These are phyloP conservation scores for Dorcus parallelipipedus DNA, from an alignment of 2,888 invertebrate species.

Conservation along the genomic window DNA sequence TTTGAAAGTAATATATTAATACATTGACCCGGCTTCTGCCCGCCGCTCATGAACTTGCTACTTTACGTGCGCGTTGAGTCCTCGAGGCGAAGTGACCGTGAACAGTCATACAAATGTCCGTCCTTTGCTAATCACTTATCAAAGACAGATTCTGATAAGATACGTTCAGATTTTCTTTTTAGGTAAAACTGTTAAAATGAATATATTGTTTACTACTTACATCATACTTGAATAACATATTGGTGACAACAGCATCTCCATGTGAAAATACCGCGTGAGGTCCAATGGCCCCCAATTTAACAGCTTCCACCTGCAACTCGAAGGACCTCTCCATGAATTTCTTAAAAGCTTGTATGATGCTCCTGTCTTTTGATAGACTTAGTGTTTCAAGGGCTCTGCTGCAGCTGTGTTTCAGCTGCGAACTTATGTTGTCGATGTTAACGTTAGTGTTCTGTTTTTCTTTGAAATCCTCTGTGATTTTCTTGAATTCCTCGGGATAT, in stretches of 20 bases:
- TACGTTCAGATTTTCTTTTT: too few relatives aligned
- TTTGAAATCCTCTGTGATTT: conserved; percentile 20
- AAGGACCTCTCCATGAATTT: conserved; percentile 19
- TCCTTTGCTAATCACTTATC: too few relatives aligned
- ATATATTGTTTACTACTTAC: conserved; percentile 11
- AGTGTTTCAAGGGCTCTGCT: conserved; percentile 9
- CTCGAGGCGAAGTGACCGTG: too few relatives aligned
- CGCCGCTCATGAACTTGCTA: too few relatives aligned
- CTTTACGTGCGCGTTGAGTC: too few relatives aligned
- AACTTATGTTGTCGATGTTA: conserved; percentile 2
- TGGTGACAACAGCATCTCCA: conserved; percentile 33
- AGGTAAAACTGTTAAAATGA: background rate
- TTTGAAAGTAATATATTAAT: too few relatives aligned
- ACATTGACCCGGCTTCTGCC: too few relatives aligned
- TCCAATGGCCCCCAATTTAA: conserved; percentile 21
- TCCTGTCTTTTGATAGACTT: conserved; percentile 14
- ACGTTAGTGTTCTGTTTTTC: conserved; percentile 23
- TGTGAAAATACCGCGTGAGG: conserved; percentile 32
- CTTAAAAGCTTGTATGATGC: conserved; percentile 16
- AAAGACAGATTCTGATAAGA: too few relatives aligned
- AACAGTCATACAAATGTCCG: too few relatives aligned
- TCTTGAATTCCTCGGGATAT: conserved; percentile 27
- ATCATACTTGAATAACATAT: conserved; percentile 33
- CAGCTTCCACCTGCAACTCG: conserved; percentile 9
- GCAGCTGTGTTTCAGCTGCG: conserved; percentile 8